A percentile compares a stretch with the other conserved stretches of the same genome.
These are phyloP conservation scores for Myotis yumanensis DNA, from an alignment of 2,113 vertebrate genomes.

Conservation along the genomic window DNA sequence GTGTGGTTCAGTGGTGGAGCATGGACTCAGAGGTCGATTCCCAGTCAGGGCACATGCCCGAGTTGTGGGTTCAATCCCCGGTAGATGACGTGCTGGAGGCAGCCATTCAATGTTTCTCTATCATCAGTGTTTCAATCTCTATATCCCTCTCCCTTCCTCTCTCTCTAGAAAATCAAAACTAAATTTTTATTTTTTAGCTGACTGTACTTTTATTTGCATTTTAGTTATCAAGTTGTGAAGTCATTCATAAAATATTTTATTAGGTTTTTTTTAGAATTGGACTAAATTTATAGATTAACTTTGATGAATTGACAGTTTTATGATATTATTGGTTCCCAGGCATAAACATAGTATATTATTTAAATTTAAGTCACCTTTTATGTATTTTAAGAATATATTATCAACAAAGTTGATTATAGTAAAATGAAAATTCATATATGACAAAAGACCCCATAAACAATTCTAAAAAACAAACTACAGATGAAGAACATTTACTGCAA, in stretches of 20 bases:
- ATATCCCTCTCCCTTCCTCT: no score
- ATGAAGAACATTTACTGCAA: neutral
- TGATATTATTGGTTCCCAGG: neutral
- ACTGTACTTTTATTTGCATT: neutral
- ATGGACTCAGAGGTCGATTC: no score
- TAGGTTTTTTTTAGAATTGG: neutral
- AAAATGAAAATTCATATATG: neutral
- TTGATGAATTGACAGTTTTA: neutral
- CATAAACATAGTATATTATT: neutral
- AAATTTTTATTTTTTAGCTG: neutral
- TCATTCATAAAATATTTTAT: neutral
- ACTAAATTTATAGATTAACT: neutral
- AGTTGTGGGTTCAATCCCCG: no score
- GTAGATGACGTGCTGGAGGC: no score
- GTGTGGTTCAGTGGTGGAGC: no score
- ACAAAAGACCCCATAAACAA: slow-evolving; percentile 7
- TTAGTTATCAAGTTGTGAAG: neutral
- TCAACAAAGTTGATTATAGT: neutral
- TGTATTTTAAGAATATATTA: neutral
- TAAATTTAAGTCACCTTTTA: neutral
- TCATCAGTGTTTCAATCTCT: no score
- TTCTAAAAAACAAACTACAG: neutral
- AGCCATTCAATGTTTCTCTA: no score
- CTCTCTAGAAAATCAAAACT: no score
- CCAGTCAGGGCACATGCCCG: no score